phyloP scores from a whole-genome alignment of 2,797 vertebrate genomes.

The Tenualosa ilisha region DNA sequence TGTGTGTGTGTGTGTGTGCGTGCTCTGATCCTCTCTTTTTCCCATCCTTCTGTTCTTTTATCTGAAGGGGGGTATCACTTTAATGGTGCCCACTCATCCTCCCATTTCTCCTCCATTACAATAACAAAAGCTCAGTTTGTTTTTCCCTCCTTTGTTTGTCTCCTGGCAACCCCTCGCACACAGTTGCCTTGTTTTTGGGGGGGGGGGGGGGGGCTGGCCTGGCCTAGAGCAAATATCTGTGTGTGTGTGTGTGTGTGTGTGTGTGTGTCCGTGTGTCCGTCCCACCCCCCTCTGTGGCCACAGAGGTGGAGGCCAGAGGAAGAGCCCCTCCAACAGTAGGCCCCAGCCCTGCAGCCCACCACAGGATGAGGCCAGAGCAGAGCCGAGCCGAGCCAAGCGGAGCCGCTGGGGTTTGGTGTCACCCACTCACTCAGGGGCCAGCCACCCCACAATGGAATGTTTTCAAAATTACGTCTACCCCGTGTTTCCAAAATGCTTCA shows the following conservation, averaged over 20 bases:
- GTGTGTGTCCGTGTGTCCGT: neutral
- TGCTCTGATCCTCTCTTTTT: conserved; percentile 34
- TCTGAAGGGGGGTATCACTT: conserved; percentile 69
- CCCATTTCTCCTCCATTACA: conserved; percentile 61
- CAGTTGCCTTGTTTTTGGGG: conserved; percentile 40
- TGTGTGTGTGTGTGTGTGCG: conserved; percentile 12
- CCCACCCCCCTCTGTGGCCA: neutral
- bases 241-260: conserved; percentile 10
- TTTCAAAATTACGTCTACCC: neutral
- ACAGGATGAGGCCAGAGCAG: neutral
- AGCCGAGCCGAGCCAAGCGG: neutral
- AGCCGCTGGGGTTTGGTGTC: neutral
- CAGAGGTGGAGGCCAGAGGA: neutral
- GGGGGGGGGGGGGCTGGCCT: neutral
- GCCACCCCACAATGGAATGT: neutral
- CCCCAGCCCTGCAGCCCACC: neutral
- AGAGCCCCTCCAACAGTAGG: neutral
- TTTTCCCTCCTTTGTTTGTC: conserved; percentile 52
- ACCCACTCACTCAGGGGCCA: neutral
- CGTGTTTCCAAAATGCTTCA: neutral
- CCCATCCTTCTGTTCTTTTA: conserved; percentile 57
- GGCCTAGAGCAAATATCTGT: neutral
- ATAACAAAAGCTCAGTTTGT: conserved; percentile 53
- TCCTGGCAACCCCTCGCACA: conserved; percentile 51
- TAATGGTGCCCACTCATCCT: conserved; percentile 67